phyloP scores from a whole-genome alignment of 2,113 vertebrate species.

The Mastomys coucha region DNA sequence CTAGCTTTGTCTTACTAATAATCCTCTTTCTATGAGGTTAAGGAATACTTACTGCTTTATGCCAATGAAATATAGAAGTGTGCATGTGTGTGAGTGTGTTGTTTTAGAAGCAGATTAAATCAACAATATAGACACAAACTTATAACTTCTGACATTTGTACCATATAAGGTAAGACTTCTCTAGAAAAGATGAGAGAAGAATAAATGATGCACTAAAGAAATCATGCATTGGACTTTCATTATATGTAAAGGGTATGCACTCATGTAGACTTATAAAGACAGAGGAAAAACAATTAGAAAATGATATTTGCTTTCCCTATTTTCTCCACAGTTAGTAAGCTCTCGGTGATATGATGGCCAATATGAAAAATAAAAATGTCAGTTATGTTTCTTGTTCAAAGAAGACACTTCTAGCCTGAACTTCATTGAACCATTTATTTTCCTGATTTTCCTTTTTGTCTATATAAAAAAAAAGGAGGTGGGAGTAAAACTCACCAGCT shows the following conservation, averaged over 20 bases:
- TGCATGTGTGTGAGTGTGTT: background rate
- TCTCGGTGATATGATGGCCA: background rate
- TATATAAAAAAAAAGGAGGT: background rate
- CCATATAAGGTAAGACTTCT: background rate
- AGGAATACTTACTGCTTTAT: background rate
- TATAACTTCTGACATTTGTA: background rate
- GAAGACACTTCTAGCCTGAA: too few species aligned
- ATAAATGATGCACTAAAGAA: background rate
- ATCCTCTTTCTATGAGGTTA: background rate
- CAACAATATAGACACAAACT: background rate
- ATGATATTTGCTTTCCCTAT: conserved; percentile 41
- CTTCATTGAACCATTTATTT: background rate
- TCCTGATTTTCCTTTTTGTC: conserved; percentile 1
- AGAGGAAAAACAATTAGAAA: background rate
- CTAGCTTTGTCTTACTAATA: conserved; percentile 38
- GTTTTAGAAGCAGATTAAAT: background rate
- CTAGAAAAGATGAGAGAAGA: background rate
- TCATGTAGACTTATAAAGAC: background rate
- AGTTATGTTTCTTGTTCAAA: conserved; percentile 3
- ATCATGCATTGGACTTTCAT: background rate
- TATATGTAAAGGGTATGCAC: background rate
- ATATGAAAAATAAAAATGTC: background rate
- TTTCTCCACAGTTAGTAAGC: background rate
- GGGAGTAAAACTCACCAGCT: background rate
- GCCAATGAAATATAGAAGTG: background rate